A percentile compares a stretch with the other conserved stretches of the same genome.
phyloP scores from a whole-genome alignment of 1,140 invertebrate genomes.

The Dinoponera quadriceps region DNA sequence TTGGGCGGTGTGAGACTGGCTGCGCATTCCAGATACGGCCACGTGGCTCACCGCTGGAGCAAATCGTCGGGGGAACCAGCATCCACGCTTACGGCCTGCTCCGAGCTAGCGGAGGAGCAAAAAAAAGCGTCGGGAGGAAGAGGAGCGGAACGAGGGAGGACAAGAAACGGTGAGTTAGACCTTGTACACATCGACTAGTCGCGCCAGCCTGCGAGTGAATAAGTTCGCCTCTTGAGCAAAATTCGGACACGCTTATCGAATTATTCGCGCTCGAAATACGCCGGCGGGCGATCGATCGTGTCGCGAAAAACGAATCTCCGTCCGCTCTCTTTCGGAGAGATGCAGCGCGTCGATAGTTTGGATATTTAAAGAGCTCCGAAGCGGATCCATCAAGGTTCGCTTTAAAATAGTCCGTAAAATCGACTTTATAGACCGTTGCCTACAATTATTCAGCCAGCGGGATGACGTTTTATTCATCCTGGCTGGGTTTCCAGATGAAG shows the following conservation, averaged over 20 bases:
- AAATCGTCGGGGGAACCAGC: neutral
- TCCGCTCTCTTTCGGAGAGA: too few relatives aligned
- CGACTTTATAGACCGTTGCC: too few relatives aligned
- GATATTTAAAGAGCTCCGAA: too few relatives aligned
- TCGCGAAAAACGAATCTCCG: too few relatives aligned
- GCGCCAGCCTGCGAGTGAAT: neutral
- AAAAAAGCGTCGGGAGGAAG: neutral
- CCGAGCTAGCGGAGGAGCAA: neutral
- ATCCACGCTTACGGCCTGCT: slow-evolving; percentile 35
- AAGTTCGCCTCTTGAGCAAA: neutral
- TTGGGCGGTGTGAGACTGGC: neutral
- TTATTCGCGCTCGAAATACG: neutral
- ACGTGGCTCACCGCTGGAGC: slow-evolving; percentile 29
- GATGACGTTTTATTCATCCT: too few relatives aligned
- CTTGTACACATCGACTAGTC: neutral
- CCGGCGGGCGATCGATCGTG: too few relatives aligned
- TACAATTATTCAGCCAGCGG: too few relatives aligned
- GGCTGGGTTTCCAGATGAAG: too few relatives aligned
- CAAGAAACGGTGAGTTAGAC: slow-evolving; percentile 14
- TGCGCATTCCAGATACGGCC: slow-evolving; percentile 35
- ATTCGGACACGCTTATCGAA: neutral
- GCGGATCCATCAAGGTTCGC: too few relatives aligned
- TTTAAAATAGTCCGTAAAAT: too few relatives aligned
- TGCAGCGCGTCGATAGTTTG: too few relatives aligned
- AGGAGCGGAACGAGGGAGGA: neutral